These are phyloP conservation scores for Epirrhoe tristata DNA, from an alignment of 2,888 invertebrate species.

Conservation along the genomic window DNA sequence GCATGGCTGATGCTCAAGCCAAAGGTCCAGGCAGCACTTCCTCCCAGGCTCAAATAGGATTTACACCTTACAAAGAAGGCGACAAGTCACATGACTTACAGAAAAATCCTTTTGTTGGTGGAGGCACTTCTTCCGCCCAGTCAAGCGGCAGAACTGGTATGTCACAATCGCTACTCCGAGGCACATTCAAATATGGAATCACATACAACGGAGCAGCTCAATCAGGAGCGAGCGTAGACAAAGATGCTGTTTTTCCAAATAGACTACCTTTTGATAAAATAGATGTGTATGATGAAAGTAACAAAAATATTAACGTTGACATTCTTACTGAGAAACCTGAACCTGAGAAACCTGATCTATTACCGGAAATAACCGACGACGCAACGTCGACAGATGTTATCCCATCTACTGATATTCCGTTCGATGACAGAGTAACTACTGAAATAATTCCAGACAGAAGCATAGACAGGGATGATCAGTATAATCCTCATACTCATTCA, in stretches of 20 bases:
- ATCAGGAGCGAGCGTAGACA: constrained; percentile 90
- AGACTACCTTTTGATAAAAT: constrained; percentile 75
- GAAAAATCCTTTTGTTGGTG: constrained; percentile 88
- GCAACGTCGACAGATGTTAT: constrained; percentile 34
- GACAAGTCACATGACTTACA: constrained; percentile 81
- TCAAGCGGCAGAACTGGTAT: constrained; percentile 91
- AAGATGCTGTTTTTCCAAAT: constrained; percentile 79
- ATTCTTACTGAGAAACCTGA: constrained; percentile 50
- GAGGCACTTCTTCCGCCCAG: constrained; percentile 92
- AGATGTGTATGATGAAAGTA: constrained; percentile 72
- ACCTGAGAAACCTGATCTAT: constrained; percentile 40
- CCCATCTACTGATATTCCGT: constrained; percentile 46
- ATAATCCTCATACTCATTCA: constrained; percentile 65
- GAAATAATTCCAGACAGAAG: constrained; percentile 52
- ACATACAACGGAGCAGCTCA: constrained; percentile 93
- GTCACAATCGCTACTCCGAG: constrained; percentile 93
- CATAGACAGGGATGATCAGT: constrained; percentile 33
- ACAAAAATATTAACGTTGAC: constrained; percentile 73
- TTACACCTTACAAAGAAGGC: constrained; percentile 89
- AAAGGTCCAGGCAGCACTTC: constrained; percentile 93
- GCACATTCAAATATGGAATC: constrained; percentile 91
- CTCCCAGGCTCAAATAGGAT: constrained; percentile 95
- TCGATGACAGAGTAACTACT: constrained; percentile 51
- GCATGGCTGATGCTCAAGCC: constrained; percentile 94
- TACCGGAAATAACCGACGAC: constrained; percentile 39